These are phyloP conservation scores for Sycophaga agraensis DNA, from an alignment of 1,140 invertebrate species.

Conservation along the genomic window DNA sequence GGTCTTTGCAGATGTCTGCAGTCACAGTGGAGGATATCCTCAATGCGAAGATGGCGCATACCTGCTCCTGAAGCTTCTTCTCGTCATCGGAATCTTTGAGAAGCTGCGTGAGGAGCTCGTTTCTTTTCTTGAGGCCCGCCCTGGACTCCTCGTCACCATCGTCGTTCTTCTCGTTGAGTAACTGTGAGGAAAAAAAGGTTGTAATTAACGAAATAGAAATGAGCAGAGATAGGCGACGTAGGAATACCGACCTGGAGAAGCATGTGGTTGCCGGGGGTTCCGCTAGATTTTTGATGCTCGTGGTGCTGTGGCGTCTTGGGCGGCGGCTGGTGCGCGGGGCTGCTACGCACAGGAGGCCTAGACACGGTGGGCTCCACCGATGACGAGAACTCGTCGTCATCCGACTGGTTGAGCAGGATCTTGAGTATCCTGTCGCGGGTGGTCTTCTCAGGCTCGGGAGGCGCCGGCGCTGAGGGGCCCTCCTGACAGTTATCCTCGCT, in stretches of 20 bases:
- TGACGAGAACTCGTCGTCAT: conserved; percentile 69
- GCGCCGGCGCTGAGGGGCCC: conserved; percentile 33
- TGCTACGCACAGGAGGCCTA: conserved; percentile 38
- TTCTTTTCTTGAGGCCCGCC: conserved; percentile 62
- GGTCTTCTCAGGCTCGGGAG: conserved; percentile 52
- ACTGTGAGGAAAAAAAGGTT: conserved; percentile 58
- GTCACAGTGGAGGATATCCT: too few species aligned
- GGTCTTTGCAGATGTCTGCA: too few species aligned
- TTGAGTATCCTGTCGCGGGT: conserved; percentile 67
- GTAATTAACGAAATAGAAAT: neutral
- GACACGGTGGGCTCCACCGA: conserved; percentile 42
- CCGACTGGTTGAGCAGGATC: conserved; percentile 77
- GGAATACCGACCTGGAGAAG: conserved; percentile 67
- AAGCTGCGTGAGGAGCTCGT: conserved; percentile 78
- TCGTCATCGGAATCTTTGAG: conserved; percentile 66
- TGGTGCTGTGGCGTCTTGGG: conserved; percentile 43
- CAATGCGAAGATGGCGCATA: neutral
- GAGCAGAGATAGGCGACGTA: too few species aligned
- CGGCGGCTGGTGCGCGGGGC: conserved; percentile 42
- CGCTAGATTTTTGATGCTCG: conserved; percentile 39
- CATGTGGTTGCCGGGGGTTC: conserved; percentile 66
- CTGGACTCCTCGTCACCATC: conserved; percentile 71
- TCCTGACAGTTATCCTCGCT: conserved; percentile 51
- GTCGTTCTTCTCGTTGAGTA: conserved; percentile 82
- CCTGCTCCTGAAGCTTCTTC: conserved; percentile 25